Evolutionary conservation across 2,888 invertebrate species (phyloP).

Genomic region (Ennomos erosarius): DNA sequence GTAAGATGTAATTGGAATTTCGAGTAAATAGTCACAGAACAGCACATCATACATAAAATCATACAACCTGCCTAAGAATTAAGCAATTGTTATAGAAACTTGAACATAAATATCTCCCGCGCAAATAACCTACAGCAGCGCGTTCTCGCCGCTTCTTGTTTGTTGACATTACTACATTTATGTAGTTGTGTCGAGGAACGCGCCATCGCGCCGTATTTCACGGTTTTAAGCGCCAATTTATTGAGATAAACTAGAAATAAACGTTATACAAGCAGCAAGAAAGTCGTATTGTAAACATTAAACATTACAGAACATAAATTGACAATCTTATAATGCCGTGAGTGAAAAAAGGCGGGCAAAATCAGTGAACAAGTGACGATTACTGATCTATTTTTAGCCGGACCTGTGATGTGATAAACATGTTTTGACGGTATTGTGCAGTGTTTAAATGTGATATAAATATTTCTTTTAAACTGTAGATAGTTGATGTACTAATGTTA

Average conservation of each 20-base stretch:
- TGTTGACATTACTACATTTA: slow-evolving; percentile 70
- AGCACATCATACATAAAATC: too few relatives aligned
- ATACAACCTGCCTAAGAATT: background rate
- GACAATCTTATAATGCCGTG: slow-evolving; percentile 52
- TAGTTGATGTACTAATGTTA: slow-evolving; percentile 38
- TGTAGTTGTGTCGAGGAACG: slow-evolving; percentile 70
- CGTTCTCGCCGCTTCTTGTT: slow-evolving; percentile 58
- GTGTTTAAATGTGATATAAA: slow-evolving; percentile 39
- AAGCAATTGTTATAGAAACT: slow-evolving; percentile 11
- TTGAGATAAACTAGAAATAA: slow-evolving; percentile 50
- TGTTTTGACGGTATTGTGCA: slow-evolving; percentile 50
- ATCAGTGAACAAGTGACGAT: slow-evolving; percentile 76
- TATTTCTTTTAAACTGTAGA: slow-evolving; percentile 48
- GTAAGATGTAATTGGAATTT: too few relatives aligned
- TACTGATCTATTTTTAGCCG: slow-evolving; percentile 76
- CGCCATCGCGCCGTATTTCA: slow-evolving; percentile 69
- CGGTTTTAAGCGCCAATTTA: slow-evolving; percentile 57
- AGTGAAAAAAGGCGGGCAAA: slow-evolving; percentile 75
- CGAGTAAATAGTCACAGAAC: too few relatives aligned
- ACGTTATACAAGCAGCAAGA: slow-evolving; percentile 51
- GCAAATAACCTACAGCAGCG: slow-evolving; percentile 47
- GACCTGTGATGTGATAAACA: slow-evolving; percentile 64
- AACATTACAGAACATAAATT: slow-evolving; percentile 47
- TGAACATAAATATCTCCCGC: slow-evolving; percentile 43
- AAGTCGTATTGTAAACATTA: slow-evolving; percentile 49